Conservation (phyloP, 2,888 invertebrate genomes). For the Callyntrura guangdongensis region DNA sequence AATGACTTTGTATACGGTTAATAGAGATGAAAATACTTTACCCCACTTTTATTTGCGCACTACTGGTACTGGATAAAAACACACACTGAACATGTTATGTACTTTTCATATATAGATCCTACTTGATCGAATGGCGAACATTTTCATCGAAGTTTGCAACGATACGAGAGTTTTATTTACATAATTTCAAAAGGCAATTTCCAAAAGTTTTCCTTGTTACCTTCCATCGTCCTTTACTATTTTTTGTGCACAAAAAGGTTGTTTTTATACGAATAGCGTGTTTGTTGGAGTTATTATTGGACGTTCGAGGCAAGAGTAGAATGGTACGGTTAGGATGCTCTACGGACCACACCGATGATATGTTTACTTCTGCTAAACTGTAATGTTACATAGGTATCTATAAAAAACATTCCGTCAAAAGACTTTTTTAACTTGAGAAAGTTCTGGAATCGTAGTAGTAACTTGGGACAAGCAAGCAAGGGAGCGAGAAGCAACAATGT, state of each 20-base stretch:
- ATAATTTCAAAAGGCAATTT: conserved; percentile 55
- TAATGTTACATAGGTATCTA: conserved; percentile 11
- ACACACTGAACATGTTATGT: no score
- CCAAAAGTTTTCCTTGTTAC: conserved; percentile 44
- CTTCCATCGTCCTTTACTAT: conserved; percentile 44
- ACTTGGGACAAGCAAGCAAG: conserved; percentile 38
- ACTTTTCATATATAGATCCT: no score
- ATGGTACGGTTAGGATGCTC: conserved; percentile 53
- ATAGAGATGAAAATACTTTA: no score
- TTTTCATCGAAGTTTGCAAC: conserved; percentile 18
- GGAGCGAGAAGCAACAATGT: conserved; percentile 59
- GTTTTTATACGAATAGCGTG: neutral
- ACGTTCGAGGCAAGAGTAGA: conserved; percentile 52
- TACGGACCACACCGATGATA: neutral
- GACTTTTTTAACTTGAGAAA: conserved; percentile 1
- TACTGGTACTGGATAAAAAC: no score
- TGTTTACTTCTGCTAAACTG: conserved; percentile 5
- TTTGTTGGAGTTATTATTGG: conserved; percentile 39
- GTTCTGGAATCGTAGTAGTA: conserved; percentile 38
- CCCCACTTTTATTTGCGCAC: no score
- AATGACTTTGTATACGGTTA: no score
- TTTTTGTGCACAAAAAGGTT: conserved; percentile 34
- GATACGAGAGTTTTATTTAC: conserved; percentile 36
- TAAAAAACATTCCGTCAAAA: neutral
- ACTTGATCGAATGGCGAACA: no score